Evolutionary conservation across 2,888 invertebrate species (phyloP).

Genomic region (Eubasilissa splendida): DNA sequence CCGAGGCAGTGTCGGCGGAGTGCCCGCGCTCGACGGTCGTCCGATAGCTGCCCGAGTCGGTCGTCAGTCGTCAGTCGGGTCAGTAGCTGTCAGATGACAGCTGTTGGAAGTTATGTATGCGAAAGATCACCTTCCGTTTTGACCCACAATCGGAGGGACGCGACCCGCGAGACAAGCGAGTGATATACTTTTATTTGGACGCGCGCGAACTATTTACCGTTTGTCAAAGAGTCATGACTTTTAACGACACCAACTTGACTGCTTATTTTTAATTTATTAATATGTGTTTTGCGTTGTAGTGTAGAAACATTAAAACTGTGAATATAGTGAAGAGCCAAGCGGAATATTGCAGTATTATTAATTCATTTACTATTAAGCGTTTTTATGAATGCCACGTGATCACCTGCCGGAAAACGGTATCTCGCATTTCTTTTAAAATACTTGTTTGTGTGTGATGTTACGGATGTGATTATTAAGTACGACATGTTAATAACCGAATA

Average conservation of each 20-base stretch:
- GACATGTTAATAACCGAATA: neutral
- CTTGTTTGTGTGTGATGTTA: neutral
- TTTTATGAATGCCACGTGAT: neutral
- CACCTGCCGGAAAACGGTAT: conserved; percentile 25
- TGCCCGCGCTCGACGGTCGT: conserved; percentile 15
- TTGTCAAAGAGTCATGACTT: neutral
- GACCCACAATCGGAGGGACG: conserved; percentile 21
- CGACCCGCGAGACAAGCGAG: conserved; percentile 19
- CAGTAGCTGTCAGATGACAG: conserved; percentile 19
- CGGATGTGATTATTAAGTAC: conserved; percentile 6
- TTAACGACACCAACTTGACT: neutral
- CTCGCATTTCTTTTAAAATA: conserved; percentile 2
- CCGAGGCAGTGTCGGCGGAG: conserved; percentile 16
- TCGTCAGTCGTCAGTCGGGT: conserved; percentile 12
- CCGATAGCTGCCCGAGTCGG: neutral
- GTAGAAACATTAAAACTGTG: conserved; percentile 18
- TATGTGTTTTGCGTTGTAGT: neutral
- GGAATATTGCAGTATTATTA: neutral
- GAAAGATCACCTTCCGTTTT: conserved; percentile 11
- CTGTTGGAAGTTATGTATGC: conserved; percentile 6
- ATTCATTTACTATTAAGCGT: neutral
- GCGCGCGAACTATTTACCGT: neutral
- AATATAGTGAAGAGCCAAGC: conserved; percentile 2
- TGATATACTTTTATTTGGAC: conserved; percentile 21
- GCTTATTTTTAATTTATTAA: neutral